phyloP scores from a whole-genome alignment of 2,888 invertebrate species.

The Dynastes hyllus region DNA sequence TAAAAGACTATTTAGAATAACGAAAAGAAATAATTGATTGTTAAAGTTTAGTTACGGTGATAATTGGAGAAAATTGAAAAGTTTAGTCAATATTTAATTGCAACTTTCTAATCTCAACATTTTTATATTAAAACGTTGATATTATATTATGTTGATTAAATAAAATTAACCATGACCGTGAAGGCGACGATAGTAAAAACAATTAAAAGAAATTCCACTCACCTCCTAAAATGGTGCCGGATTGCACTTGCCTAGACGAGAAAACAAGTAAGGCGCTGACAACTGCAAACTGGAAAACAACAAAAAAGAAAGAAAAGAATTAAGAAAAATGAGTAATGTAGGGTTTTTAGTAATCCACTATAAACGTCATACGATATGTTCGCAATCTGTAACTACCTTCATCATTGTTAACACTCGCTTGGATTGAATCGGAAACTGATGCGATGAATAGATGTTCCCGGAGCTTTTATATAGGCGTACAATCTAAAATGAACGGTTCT shows the following conservation, averaged over 20 bases:
- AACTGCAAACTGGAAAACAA: constrained; percentile 52
- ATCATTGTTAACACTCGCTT: constrained; percentile 48
- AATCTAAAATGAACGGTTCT: constrained; percentile 55
- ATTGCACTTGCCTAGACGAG: constrained; percentile 46
- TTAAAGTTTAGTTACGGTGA: too few species aligned
- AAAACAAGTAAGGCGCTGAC: constrained; percentile 49
- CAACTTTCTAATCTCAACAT: constrained; percentile 3
- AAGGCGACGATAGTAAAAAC: background rate
- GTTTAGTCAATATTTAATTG: background rate
- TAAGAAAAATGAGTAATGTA: constrained; percentile 7
- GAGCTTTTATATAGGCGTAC: constrained; percentile 53
- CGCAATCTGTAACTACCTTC: constrained; percentile 39
- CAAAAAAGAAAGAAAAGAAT: constrained; percentile 31
- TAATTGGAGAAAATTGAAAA: too few species aligned
- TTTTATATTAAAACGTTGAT: background rate
- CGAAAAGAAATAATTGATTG: too few species aligned
- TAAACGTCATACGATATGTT: background rate
- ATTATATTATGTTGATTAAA: background rate
- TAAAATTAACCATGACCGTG: background rate
- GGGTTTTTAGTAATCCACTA: constrained; percentile 30
- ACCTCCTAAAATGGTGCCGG: constrained; percentile 52
- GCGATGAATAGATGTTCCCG: constrained; percentile 33
- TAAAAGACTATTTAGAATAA: too few species aligned
- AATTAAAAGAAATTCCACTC: constrained; percentile 33
- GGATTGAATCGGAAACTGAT: constrained; percentile 50